A percentile compares a stretch with the other conserved stretches of the same genome.
Conservation (phyloP, 2,797 vertebrate species). For the Octomys mimax region DNA sequence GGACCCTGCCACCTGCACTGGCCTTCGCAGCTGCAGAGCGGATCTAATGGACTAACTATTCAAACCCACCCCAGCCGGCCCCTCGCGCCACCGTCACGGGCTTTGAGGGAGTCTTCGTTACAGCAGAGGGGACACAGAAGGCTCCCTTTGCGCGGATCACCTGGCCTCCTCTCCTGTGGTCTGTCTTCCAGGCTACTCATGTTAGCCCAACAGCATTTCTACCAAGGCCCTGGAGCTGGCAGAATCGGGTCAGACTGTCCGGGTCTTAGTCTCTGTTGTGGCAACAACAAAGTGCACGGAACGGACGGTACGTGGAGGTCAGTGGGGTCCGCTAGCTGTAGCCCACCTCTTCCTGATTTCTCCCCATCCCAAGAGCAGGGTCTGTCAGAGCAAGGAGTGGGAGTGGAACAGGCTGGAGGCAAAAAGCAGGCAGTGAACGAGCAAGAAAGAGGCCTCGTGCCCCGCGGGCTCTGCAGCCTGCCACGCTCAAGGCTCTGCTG, state of each 20-base stretch:
- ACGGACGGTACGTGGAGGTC: neutral
- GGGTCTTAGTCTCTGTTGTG: neutral
- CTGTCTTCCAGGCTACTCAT: neutral
- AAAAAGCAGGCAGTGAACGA: neutral
- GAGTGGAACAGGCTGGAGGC: neutral
- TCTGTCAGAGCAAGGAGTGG: neutral
- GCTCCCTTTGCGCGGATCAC: neutral
- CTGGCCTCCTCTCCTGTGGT: neutral
- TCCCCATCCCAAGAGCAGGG: neutral
- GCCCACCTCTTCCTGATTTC: neutral
- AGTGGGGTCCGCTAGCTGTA: neutral
- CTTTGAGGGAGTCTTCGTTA: neutral
- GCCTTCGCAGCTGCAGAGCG: neutral
- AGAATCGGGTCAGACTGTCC: neutral
- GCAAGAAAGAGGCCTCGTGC: neutral
- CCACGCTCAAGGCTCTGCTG: slow-evolving; percentile 65
- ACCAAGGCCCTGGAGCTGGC: accelerated
- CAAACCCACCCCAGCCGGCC: neutral
- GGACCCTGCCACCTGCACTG: accelerated
- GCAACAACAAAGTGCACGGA: neutral
- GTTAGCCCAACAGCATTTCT: neutral
- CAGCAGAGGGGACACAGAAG: neutral
- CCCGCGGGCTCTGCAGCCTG: neutral
- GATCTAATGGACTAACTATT: neutral
- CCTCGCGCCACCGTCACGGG: neutral